These are phyloP conservation scores for Caenorhabditis briggsae DNA, from an alignment of 1,140 invertebrate species.

Conservation along the genomic window DNA sequence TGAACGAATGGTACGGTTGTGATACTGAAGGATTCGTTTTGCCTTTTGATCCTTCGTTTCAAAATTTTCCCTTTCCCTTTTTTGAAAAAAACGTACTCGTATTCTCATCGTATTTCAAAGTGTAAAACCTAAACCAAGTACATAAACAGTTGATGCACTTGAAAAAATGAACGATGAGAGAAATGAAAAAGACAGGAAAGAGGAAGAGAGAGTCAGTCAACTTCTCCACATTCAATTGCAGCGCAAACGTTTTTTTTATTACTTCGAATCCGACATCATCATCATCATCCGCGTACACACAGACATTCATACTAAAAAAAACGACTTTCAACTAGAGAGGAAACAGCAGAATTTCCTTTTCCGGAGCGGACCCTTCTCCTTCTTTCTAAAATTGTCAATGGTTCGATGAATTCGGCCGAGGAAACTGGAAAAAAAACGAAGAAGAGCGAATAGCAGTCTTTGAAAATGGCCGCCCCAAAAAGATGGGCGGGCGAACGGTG, in stretches of 20 bases:
- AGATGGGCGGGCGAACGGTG: constrained; percentile 11
- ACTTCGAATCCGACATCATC: constrained; percentile 1
- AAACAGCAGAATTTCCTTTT: constrained; percentile 3
- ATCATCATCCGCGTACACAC: not conserved
- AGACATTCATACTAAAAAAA: not conserved
- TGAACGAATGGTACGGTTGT: no score
- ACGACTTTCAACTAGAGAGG: not conserved
- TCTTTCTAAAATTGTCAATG: constrained; percentile 28
- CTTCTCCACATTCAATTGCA: not conserved
- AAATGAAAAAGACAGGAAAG: no score
- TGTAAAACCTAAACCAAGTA: not conserved
- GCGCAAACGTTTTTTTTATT: constrained; percentile 11
- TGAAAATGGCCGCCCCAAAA: not conserved
- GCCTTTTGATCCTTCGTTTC: no score
- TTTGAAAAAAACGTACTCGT: no score
- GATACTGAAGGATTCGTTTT: no score
- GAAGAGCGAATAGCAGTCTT: not conserved
- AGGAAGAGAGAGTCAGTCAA: not conserved
- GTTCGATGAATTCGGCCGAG: constrained; percentile 17
- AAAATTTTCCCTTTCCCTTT: no score
- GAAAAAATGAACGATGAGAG: not conserved
- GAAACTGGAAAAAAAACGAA: not conserved
- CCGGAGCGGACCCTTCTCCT: not conserved
- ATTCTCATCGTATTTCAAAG: not conserved
- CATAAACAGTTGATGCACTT: constrained; percentile 19